Conservation (phyloP, 30 jellyfish, hydroid and myxozoan species). For the Chironex yamaguchii region DNA sequence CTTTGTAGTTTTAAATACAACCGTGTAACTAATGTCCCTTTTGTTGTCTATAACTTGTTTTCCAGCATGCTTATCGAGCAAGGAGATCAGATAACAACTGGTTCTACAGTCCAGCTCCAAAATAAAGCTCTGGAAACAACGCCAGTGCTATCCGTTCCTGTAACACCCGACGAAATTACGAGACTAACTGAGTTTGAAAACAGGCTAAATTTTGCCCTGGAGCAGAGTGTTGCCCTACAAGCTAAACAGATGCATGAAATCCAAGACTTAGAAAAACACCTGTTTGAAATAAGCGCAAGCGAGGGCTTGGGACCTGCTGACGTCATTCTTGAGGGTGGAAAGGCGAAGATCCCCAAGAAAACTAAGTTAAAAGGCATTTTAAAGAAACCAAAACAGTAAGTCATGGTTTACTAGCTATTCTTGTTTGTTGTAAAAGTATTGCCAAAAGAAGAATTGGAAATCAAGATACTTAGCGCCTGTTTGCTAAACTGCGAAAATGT, state of each 20-base stretch:
- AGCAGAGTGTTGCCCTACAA: constrained; percentile 85
- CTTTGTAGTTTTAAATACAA: neutral
- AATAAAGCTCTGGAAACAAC: constrained; percentile 7
- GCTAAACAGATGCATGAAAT: constrained; percentile 82
- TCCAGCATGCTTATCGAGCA: constrained; percentile 72
- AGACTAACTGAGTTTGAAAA: constrained; percentile 86
- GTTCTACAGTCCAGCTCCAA: neutral
- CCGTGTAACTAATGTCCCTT: neutral
- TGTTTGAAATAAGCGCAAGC: constrained; percentile 12
- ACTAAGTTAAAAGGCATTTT: constrained; percentile 89
- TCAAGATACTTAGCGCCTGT: too few relatives aligned
- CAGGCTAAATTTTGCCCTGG: constrained; percentile 88
- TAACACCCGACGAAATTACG: constrained; percentile 92
- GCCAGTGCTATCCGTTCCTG: constrained; percentile 35
- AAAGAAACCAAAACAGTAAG: constrained; percentile 96
- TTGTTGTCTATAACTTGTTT: neutral
- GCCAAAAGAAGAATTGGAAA: too few relatives aligned
- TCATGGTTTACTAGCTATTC: neutral
- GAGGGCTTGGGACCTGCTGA: constrained; percentile 65
- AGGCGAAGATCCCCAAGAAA: constrained; percentile 39
- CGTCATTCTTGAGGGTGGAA: constrained; percentile 36
- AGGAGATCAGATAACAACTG: constrained; percentile 1
- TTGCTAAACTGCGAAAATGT: too few relatives aligned
- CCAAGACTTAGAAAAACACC: constrained; percentile 65
- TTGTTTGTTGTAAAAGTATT: too few relatives aligned